phyloP scores from a whole-genome alignment of 2,797 vertebrate species.

The Cynodonichthys magdalenae region DNA sequence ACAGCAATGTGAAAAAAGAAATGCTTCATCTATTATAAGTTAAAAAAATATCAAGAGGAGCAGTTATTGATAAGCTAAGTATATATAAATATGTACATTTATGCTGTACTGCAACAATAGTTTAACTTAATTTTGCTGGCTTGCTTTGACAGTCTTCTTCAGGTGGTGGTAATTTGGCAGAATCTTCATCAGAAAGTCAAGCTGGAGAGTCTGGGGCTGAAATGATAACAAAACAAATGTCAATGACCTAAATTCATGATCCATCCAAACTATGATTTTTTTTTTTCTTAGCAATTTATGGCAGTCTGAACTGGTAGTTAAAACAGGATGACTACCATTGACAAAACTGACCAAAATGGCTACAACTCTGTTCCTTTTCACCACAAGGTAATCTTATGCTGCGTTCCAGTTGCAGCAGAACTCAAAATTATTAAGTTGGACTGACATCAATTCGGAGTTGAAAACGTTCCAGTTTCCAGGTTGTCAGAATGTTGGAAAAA shows the following conservation, averaged over 20 bases:
- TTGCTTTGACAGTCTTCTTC: constrained; percentile 91
- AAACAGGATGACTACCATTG: too few relatives aligned
- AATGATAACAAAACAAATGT: constrained; percentile 36
- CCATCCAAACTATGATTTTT: too few relatives aligned
- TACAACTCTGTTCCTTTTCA: too few relatives aligned
- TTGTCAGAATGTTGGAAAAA: too few relatives aligned
- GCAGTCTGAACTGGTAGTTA: too few relatives aligned
- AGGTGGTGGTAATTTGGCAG: constrained; percentile 98
- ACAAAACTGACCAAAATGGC: too few relatives aligned
- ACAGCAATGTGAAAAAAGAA: constrained; percentile 30
- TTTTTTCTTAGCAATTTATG: too few relatives aligned
- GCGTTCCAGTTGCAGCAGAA: too few relatives aligned
- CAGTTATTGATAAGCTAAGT: constrained; percentile 25
- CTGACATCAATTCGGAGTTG: too few relatives aligned
- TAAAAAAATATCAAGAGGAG: constrained; percentile 25
- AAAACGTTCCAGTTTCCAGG: too few relatives aligned
- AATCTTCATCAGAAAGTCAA: constrained; percentile 99
- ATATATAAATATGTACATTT: constrained; percentile 56
- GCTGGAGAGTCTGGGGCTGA: constrained; percentile 95
- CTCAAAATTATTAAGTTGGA: too few relatives aligned
- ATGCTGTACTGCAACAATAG: constrained; percentile 16
- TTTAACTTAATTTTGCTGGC: constrained; percentile 41
- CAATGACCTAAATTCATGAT: not conserved
- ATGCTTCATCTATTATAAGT: constrained; percentile 17
- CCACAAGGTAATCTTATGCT: too few relatives aligned